Percentiles rank a stretch among this genome's conserved stretches.
Conservation (phyloP, 2,888 invertebrate species). For the Sinelater perroti region DNA sequence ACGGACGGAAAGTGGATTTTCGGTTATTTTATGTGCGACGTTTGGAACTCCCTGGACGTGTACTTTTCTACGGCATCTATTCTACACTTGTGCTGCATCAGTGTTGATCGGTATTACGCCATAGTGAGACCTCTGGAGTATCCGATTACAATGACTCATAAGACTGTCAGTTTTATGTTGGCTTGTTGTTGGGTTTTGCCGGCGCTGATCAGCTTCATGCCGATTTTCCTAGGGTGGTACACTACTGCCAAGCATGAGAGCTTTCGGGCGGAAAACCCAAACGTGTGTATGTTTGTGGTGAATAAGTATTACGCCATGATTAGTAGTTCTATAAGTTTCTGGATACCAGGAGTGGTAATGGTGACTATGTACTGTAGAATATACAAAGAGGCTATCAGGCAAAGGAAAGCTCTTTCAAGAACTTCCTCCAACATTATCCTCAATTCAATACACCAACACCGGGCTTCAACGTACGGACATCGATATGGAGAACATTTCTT, state of each 20-base stretch:
- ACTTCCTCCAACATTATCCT: slow-evolving; percentile 88
- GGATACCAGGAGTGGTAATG: slow-evolving; percentile 94
- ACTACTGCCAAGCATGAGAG: slow-evolving; percentile 69
- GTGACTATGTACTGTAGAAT: slow-evolving; percentile 90
- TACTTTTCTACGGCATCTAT: slow-evolving; percentile 93
- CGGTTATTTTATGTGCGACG: slow-evolving; percentile 89
- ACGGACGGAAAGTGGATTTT: slow-evolving; percentile 88
- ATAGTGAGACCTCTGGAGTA: slow-evolving; percentile 93
- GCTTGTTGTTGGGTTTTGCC: slow-evolving; percentile 93
- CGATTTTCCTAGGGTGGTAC: slow-evolving; percentile 90
- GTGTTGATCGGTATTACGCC: slow-evolving; percentile 90
- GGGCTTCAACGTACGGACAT: slow-evolving; percentile 66
- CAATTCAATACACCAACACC: slow-evolving; percentile 84
- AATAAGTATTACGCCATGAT: slow-evolving; percentile 88
- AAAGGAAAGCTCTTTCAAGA: slow-evolving; percentile 81
- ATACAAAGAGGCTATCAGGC: slow-evolving; percentile 82
- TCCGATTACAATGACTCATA: slow-evolving; percentile 89
- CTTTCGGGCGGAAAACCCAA: slow-evolving; percentile 70
- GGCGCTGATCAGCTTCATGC: slow-evolving; percentile 90
- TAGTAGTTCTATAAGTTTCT: slow-evolving; percentile 90
- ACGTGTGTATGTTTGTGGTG: slow-evolving; percentile 84
- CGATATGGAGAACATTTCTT: slow-evolving; percentile 63
- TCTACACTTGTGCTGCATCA: slow-evolving; percentile 92
- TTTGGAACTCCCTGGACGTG: slow-evolving; percentile 94
- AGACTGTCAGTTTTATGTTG: slow-evolving; percentile 81